Base-by-base conservation (phyloP, 2,888 invertebrate species). In the Platycheirus albimanus region DNA sequence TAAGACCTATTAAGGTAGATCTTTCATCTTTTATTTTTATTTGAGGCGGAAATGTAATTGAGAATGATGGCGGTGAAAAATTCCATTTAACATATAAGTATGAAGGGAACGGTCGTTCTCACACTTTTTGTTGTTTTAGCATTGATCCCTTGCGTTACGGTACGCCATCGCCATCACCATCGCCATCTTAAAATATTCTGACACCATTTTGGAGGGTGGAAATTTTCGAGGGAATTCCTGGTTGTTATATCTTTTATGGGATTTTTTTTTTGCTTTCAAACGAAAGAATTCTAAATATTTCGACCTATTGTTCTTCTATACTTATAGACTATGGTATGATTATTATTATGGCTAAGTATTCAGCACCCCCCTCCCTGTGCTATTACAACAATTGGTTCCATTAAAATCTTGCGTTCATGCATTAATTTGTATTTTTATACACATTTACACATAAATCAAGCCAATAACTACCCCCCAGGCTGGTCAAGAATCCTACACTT, bases 391-490 rank as follows among this genome's bases (percentile, higher is more conserved):
- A 49, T 74, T 66, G 64, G 64, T 11, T 6, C 54, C 15, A 66
- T 71, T 56, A 56, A 58, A 45, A 58, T 45, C n/a, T 15, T n/a
- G n/a, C 17, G 19, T 74, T 56, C 61, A 74, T 52, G 45, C 54
- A 52, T 52, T 70, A 67, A 56, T 63, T 61, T 56, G 30, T 69
- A 33, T 64, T 36, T 69, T 20, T 19, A 56, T 43, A n/a, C n/a
- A 64, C 11, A 30, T 45, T 28, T 11, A 7, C 58, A 58, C 45
- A 56, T 75, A 70, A 75, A 80, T 80, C 70, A 80, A 36, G 70
- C 19, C 41, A 56, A 28, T 52, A 30, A 58, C 61, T 47, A 24
- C 38, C 13, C 47, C 7, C 19, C n/a, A n/a, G n/a, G n/a, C n/a
- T n/a, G 41, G 24, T 11, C 67, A 30, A 43, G 10, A 10, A 33